Evolutionary conservation across 2,888 invertebrate genomes (phyloP), one percentile per base, ranked within the genome.

Genomic region (Eupithecia centaureata): DNA sequence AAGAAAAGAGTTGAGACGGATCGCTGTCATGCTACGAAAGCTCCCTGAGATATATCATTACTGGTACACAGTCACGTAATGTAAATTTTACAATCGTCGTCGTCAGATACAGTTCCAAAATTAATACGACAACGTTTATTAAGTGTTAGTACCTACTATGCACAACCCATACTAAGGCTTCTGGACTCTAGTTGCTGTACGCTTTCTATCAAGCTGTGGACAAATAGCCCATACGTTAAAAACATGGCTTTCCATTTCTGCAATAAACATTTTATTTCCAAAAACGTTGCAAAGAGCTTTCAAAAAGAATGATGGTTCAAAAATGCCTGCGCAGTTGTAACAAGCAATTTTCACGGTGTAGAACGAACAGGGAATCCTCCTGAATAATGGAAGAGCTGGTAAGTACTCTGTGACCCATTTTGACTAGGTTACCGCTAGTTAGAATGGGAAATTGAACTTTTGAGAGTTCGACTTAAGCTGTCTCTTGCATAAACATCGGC

Each of bases 361-460:
- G 70, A 74, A 69, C 63, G 74, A 74, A 72, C 74, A 75, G 72
- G 65, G 75, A 77, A 79, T 78, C 73, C 78, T 73, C 52, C 71
- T 81, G 82, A 82, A 82, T 83, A 82, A 82, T 82, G 83, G 75
- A 82, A 63, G 72, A 72, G 67, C 59, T 72, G 69, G 70, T 80
- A 79, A 81, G 77, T 72, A 81, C 81, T 76, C 76, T 76, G 77
- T 82, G 82, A 82, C 83, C 82, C 73, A 82, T 76, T 83, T 83
- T 77, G 78, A 76, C 77, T 76, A 75, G 73, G 75, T 74, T 76
- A 71, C 71, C 67, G 69, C 68, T 72, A 72, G 73, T 75, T 74
- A 57, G 74, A 72, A 77, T 75, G 68, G 63, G 76, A 76, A 74
- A 74, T 71, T 71, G 65, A 67, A 67, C 64, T 67, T 69, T 69